Evolutionary conservation across 2,888 invertebrate genomes (phyloP).

Genomic region (Cylindroiulus punctatus): DNA sequence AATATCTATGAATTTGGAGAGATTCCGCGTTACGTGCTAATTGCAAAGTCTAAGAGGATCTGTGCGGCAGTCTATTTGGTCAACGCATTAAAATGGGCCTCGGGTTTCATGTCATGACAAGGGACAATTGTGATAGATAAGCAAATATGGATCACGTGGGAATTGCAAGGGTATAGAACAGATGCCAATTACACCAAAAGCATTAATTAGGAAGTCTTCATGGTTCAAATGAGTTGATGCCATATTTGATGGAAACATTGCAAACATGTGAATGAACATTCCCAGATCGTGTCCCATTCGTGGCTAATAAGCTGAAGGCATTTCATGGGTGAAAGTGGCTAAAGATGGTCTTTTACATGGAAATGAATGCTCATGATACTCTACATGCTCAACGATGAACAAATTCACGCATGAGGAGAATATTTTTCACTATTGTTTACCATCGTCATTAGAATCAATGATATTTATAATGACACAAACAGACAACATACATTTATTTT

Average conservation of each 20-base stretch:
- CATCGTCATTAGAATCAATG: too few relatives aligned
- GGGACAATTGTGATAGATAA: neutral
- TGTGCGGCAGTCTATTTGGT: neutral
- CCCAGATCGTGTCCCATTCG: too few relatives aligned
- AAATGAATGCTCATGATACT: too few relatives aligned
- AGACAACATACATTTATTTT: too few relatives aligned
- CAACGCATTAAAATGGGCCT: neutral
- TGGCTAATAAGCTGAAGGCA: too few relatives aligned
- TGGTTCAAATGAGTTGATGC: neutral
- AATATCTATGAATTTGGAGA: neutral
- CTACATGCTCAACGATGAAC: too few relatives aligned
- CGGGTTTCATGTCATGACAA: neutral
- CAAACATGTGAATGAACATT: too few relatives aligned
- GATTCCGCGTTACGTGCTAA: neutral
- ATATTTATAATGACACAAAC: too few relatives aligned
- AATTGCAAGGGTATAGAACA: neutral
- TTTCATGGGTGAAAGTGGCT: too few relatives aligned
- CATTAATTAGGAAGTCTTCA: neutral
- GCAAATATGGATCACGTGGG: constrained; percentile 13
- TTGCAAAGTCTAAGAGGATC: neutral
- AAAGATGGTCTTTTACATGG: too few relatives aligned
- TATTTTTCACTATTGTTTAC: too few relatives aligned
- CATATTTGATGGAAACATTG: neutral
- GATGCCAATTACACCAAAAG: neutral
- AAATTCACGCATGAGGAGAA: too few relatives aligned